Base-by-base conservation (phyloP, 1,140 invertebrate species). In the Mycetomoellerius zeteki region DNA sequence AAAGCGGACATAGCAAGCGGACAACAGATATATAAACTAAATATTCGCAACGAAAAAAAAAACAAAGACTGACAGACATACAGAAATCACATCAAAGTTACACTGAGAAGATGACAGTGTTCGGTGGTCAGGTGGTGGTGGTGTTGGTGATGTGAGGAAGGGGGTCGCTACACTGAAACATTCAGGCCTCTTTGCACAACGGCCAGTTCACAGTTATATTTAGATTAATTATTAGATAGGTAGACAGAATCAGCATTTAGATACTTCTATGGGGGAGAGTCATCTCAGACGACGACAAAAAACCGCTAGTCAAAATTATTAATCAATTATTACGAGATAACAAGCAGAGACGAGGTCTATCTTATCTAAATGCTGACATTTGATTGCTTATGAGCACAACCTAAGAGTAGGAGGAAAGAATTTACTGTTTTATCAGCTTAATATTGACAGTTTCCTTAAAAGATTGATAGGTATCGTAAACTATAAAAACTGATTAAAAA, bases 151-250 rank as follows among this genome's bases (percentile, higher is more conserved):
- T 94, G 89, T 93, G 94, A 94, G 94, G 94, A 94, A 94, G 93
- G 94, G 76, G 93, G 93, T 91, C 93, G 94, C 94, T 95, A 95
- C 94, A 94, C 92, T 94, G 94, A 95, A 94, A 95, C 94, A 95
- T 95, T 93, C 93, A 94, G 92, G 92, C 93, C 93, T 93, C 84
- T 93, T 93, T 93, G 90, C 93, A 94, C 89, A 94, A 92, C 90
- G 91, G 93, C 92, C 91, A 92, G 85, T 92, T 92, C 78, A 94
- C 90, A 91, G 24, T 89, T 89, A 92, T 89, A 92, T 91, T 89
- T 58, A 86, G 86, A 91, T 91, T 91, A 91, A 81, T 86, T 67
- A 84, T 88, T 82, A 78, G 67, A 77, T 89, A 76, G 30, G 88
- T 64, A 37, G 43, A 85, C 54, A 56, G 64, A 54, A 76, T 76